Evolutionary conservation across 2,797 vertebrate genomes (phyloP).

Genomic region (Artibeus jamaicensis): DNA sequence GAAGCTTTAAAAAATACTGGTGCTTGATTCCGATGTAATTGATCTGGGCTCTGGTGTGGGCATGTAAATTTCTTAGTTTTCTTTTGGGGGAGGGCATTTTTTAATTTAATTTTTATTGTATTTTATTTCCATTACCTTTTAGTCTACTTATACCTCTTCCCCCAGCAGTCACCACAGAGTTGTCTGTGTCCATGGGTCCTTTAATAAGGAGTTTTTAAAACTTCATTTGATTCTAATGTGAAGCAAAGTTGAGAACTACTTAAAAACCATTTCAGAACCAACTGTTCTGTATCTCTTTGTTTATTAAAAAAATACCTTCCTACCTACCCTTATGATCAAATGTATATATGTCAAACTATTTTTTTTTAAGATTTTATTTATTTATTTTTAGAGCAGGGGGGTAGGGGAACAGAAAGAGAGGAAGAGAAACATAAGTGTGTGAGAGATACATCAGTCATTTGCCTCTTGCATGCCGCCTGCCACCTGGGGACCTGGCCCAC

Average conservation of each 20-base stretch:
- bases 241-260: constrained; percentile 32
- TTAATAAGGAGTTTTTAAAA: neutral
- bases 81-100: neutral
- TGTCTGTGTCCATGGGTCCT: no score
- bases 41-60: neutral
- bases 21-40: neutral
- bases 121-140: no score
- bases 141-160: no score
- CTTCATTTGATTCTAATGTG: neutral
- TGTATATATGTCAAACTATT: neutral
- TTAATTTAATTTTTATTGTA: neutral
- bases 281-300: neutral
- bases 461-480: no score
- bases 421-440: no score
- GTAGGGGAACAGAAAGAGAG: no score
- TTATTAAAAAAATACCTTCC: neutral
- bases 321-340: neutral
- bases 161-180: no score
- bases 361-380: neutral
- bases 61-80: neutral
- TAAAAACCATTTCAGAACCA: constrained; percentile 21
- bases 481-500: no score
- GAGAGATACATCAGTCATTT: no score
- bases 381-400: no score
- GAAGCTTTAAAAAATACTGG: neutral